Percentiles rank a stretch among this genome's conserved stretches.
Conservation (phyloP, 2,888 invertebrate genomes). For the Drosophila peninsularis region DNA sequence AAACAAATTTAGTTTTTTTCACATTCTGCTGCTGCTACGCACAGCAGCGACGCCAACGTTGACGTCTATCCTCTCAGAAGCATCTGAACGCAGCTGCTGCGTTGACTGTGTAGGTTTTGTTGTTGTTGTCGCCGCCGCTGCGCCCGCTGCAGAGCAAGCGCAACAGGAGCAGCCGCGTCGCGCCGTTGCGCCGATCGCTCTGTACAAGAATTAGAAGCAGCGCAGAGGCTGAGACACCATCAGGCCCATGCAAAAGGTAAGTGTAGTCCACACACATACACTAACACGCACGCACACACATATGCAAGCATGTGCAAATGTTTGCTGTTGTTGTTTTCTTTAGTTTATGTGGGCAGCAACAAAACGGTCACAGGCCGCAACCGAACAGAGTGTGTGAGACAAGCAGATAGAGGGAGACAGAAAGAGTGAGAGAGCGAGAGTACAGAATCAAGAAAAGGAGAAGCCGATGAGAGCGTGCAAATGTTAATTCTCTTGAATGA, state of each 20-base stretch:
- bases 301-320: slow-evolving; percentile 27
- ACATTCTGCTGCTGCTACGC: slow-evolving; percentile 34
- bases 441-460: slow-evolving; percentile 25
- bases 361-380: slow-evolving; percentile 22
- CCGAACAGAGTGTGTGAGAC: slow-evolving; percentile 8
- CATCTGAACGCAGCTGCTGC: slow-evolving; percentile 47
- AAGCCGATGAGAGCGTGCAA: slow-evolving; percentile 30
- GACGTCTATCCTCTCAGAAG: slow-evolving; percentile 38
- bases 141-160: slow-evolving; percentile 45
- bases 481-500: slow-evolving; percentile 31
- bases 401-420: neutral
- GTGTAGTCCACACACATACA: slow-evolving; percentile 22
- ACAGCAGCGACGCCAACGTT: slow-evolving; percentile 30
- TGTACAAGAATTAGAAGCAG: slow-evolving; percentile 41
- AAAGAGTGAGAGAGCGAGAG: slow-evolving; percentile 9
- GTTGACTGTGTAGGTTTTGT: slow-evolving; percentile 9
- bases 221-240: slow-evolving; percentile 9
- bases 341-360: slow-evolving; percentile 50
- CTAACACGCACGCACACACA: neutral
- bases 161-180: slow-evolving; percentile 53
- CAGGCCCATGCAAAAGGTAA: slow-evolving; percentile 35
- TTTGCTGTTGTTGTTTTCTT: slow-evolving; percentile 31
- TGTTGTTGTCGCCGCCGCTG: slow-evolving; percentile 16
- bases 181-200: slow-evolving; percentile 35
- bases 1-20: slow-evolving; percentile 17